Conservation (phyloP, 2,888 invertebrate genomes). For the Melanostoma mellinum region DNA sequence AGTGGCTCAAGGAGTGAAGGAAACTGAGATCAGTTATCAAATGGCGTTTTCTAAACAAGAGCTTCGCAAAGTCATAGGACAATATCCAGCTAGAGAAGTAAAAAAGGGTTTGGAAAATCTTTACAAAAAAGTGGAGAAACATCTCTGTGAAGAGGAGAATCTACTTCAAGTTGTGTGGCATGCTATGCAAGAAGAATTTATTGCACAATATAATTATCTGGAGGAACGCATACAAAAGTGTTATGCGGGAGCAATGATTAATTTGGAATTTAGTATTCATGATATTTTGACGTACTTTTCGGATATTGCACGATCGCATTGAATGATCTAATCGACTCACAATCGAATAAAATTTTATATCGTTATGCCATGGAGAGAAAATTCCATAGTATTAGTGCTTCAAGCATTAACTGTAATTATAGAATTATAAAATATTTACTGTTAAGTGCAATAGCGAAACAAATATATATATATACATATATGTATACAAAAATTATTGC, state of each 20-base stretch:
- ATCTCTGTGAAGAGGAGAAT: conserved; percentile 96
- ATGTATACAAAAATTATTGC: conserved; percentile 41
- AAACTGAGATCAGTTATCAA: conserved; percentile 98
- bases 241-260: conserved; percentile 97
- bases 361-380: conserved; percentile 45
- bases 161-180: conserved; percentile 98
- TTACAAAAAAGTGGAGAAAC: conserved; percentile 98
- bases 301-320: conserved; percentile 98
- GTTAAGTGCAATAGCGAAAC: conserved; percentile 79
- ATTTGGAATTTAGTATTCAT: conserved; percentile 96
- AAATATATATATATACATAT: conserved; percentile 34
- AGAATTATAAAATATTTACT: conserved; percentile 71
- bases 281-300: conserved; percentile 98
- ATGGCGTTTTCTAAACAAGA: conserved; percentile 98
- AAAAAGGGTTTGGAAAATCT: conserved; percentile 96
- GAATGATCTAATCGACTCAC: conserved; percentile 75
- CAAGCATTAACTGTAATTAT: conserved; percentile 57
- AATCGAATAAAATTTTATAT: conserved; percentile 46
- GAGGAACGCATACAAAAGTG: conserved; percentile 96
- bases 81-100: conserved; percentile 96
- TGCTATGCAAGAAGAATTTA: conserved; percentile 99
- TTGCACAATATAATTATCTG: conserved; percentile 96
- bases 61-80: conserved; percentile 95
- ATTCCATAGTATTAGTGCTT: conserved; percentile 60
- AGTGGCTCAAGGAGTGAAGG: conserved; percentile 96